Conservation (phyloP, 53 echinoderm and acorn worm species). For the Patiria pectinifera region DNA sequence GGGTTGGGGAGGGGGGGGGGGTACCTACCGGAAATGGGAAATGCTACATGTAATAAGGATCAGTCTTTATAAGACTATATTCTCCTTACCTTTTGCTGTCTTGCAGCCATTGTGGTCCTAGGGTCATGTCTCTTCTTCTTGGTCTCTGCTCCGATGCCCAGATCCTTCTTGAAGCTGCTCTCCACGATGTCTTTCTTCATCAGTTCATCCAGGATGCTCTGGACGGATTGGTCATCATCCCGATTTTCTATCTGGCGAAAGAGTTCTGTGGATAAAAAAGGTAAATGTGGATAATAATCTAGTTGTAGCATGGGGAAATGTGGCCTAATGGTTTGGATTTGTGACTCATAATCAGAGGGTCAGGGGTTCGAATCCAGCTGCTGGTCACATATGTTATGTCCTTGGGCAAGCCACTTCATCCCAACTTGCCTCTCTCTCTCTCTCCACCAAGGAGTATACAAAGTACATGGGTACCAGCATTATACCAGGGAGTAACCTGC, state of each 20-base stretch:
- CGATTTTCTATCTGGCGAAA: slow-evolving; percentile 88
- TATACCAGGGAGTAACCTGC: no score
- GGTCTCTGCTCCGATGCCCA: slow-evolving; percentile 58
- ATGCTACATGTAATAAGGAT: background rate
- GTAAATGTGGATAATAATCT: no score
- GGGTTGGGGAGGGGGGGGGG: no score
- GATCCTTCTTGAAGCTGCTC: slow-evolving; percentile 73
- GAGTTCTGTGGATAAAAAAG: slow-evolving; percentile 54
- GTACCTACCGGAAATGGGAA: no score
- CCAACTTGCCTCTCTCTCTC: no score
- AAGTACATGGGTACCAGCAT: no score
- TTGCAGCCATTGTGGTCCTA: slow-evolving; percentile 86
- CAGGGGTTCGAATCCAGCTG: no score
- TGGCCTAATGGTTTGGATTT: background rate
- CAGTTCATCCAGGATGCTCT: slow-evolving; percentile 78
- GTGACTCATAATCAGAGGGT: background rate
- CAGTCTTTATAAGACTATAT: background rate
- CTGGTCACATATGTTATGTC: no score
- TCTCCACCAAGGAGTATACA: no score
- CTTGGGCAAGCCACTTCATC: no score
- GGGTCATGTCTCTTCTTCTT: slow-evolving; percentile 83
- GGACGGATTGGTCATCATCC: slow-evolving; percentile 82
- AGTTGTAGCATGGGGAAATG: no score
- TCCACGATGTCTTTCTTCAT: slow-evolving; percentile 87
- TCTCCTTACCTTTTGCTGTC: slow-evolving; percentile 82